Evolutionary conservation across 2,113 vertebrate genomes (phyloP), one percentile per base, ranked within the genome.

Genomic region (Anarhynchus alexandrinus): DNA sequence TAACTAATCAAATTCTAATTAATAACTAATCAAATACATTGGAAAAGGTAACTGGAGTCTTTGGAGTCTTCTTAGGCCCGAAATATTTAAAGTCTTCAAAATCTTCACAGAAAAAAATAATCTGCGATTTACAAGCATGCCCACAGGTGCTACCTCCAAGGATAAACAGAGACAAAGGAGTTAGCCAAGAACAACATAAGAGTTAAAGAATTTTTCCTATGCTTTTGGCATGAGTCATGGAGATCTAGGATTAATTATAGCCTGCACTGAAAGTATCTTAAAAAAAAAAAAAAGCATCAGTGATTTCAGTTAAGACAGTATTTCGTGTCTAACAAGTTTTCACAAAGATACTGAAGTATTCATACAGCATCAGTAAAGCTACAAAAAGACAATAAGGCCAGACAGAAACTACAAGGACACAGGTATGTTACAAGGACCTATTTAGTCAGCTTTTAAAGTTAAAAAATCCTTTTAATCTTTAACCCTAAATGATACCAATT

Each of bases 211-310:
- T 95, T 96, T 78, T 93, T 91, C 86, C 89, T 91, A 36, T 85
- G 59, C 94, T 94, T 97, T 80, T 91, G 45, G 84, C 62, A 77
- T 96, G 94, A 96, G 91, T 96, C 95, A 97, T 11, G 2, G 49
- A 97, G 86, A 94, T 89, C 58, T 72, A 82, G 42, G 66, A 94
- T 94, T 97, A 97, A 97, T 95, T 96, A 96, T 8, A 96, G 73
- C 64, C 71, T 82, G 36, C 86, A 80, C 66, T 72, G 25, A 77
- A 91, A 84, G 61, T 58, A 92, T 42, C 59, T 90, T 73, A 92
- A 6, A 82, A 84, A 86, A 88, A 65, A 40, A 40, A 21, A 54
- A 43, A 9, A 6, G 43, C 65, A 86, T 59, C 25, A 29, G 49
- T 54, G 81, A 94, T 94, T 94, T 91, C 91, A 85, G 62, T 89